Evolutionary conservation across 2,113 vertebrate species (phyloP).

Genomic region (Fregata magnificens): DNA sequence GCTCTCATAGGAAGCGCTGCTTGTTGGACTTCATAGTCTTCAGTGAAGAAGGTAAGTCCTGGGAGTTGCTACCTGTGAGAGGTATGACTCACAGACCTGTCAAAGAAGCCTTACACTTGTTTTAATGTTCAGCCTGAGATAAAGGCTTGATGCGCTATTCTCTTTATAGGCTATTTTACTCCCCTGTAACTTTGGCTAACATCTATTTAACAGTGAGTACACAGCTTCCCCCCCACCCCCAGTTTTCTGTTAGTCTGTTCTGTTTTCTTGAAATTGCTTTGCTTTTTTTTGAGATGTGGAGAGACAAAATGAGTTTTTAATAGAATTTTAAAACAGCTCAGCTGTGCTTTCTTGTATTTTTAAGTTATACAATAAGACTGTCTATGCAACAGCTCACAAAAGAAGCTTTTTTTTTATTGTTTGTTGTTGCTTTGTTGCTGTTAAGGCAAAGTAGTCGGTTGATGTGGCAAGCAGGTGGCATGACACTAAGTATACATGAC

Average conservation of each 20-base stretch:
- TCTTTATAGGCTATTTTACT: background rate
- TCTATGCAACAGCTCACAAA: background rate
- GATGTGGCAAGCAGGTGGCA: constrained; percentile 58
- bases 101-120: accelerated
- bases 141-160: background rate
- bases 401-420: constrained; percentile 25
- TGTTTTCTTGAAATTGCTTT: background rate
- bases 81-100: background rate
- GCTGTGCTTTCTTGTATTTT: background rate
- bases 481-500: constrained; percentile 56
- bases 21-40: background rate
- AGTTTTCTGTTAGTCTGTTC: background rate
- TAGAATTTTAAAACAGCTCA: background rate
- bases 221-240: too few species aligned
- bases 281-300: background rate
- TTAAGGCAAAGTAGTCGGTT: background rate
- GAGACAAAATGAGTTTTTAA: background rate
- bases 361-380: background rate
- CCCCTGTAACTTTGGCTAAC: background rate
- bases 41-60: background rate
- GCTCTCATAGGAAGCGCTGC: background rate
- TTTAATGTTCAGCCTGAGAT: background rate
- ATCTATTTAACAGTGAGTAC: background rate
- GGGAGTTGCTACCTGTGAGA: background rate
- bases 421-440: constrained; percentile 44